Conservation (phyloP, 2,797 vertebrate species). For the Ataeniobius toweri region DNA sequence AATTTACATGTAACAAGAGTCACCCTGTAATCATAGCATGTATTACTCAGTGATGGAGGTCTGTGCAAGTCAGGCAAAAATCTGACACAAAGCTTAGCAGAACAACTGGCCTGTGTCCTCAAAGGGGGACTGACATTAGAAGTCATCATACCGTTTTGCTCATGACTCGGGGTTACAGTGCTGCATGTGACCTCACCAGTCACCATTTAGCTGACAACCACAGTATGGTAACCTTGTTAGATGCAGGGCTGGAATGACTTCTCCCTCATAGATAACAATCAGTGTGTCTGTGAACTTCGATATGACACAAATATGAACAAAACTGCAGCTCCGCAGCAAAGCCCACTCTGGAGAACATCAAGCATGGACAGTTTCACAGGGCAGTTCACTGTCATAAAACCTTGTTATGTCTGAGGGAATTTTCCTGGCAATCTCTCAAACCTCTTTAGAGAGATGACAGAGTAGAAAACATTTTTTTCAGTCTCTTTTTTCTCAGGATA, state of each 20-base stretch:
- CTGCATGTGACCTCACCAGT: constrained; percentile 71
- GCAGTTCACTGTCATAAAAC: constrained; percentile 71
- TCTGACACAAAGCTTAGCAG: constrained; percentile 39
- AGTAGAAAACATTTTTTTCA: constrained; percentile 39
- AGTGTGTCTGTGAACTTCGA: constrained; percentile 71
- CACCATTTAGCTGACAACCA: constrained; percentile 73
- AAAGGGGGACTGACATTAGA: constrained; percentile 59
- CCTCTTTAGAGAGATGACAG: constrained; percentile 64
- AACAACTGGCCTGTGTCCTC: constrained; percentile 61
- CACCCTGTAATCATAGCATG: constrained; percentile 28
- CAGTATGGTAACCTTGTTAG: constrained; percentile 73
- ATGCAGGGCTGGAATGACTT: constrained; percentile 49
- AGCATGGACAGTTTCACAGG: constrained; percentile 67
- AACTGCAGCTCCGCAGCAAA: constrained; percentile 55
- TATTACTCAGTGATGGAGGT: constrained; percentile 47
- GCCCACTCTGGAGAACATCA: constrained; percentile 66
- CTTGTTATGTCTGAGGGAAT: constrained; percentile 80
- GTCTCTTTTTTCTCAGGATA: constrained; percentile 18
- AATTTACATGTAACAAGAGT: constrained; percentile 17
- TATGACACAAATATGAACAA: constrained; percentile 76
- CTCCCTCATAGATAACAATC: constrained; percentile 75
- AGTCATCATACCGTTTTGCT: constrained; percentile 65
- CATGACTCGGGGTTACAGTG: constrained; percentile 58
- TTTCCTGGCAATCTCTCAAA: constrained; percentile 71
- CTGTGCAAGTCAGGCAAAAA: constrained; percentile 56